Evolutionary conservation across 2,113 vertebrate genomes (phyloP).

Genomic region (Sander lucioperca): DNA sequence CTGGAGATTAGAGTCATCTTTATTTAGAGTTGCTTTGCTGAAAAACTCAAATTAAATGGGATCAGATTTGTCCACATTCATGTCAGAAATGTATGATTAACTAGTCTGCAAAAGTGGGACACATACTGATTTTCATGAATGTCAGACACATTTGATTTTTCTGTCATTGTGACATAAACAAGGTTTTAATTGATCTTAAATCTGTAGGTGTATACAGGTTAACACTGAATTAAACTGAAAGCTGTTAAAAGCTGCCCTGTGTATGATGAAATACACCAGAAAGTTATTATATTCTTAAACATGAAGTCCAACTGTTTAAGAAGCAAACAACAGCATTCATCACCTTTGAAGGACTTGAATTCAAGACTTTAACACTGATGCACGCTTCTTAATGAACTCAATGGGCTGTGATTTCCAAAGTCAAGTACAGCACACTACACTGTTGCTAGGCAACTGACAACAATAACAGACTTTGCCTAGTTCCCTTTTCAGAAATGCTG

Average conservation of each 20-base stretch:
- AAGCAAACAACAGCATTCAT: background rate
- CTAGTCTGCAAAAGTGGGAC: too few species aligned
- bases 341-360: background rate
- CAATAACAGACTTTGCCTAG: background rate
- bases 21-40: background rate
- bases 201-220: background rate
- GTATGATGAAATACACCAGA: background rate
- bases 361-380: background rate
- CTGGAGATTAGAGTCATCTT: background rate
- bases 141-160: too few species aligned
- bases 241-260: background rate
- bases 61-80: background rate
- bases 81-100: background rate
- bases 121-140: too few species aligned
- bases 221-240: background rate
- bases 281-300: background rate
- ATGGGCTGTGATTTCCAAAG: background rate
- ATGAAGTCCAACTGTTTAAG: background rate
- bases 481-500: background rate
- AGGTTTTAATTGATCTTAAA: background rate
- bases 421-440: background rate
- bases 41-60: background rate
- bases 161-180: background rate
- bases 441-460: conserved; percentile 16
- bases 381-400: background rate